Evolutionary conservation across 2,888 invertebrate species (phyloP).

Genomic region (Drosophila setosimentum): DNA sequence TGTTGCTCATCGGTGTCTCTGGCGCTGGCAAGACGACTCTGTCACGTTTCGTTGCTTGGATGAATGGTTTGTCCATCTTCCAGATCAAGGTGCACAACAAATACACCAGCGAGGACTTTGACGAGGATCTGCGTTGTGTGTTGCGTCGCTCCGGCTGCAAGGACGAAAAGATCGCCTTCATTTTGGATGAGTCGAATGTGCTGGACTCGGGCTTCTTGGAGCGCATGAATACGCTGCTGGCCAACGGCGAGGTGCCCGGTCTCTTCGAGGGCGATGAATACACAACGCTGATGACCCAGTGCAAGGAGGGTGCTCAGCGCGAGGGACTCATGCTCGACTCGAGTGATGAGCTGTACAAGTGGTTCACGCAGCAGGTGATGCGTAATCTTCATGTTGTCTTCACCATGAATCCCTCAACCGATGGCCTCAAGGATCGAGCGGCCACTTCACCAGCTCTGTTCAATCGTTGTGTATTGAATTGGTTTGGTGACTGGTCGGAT

Average conservation of each 20-base stretch:
- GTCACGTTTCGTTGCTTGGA: conserved; percentile 99
- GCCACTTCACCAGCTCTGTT: conserved; percentile 99
- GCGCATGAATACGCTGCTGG: conserved; percentile 99
- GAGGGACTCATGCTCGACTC: conserved; percentile 99
- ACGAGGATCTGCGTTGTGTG: conserved; percentile 97
- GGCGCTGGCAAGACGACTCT: conserved; percentile 99
- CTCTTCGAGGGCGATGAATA: conserved; percentile 99
- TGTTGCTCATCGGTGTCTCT: conserved; percentile 98
- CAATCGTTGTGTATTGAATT: conserved; percentile 99
- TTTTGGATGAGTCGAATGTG: conserved; percentile 99
- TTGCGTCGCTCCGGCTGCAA: conserved; percentile 94
- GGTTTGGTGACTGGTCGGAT: conserved; percentile 99
- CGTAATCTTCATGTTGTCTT: conserved; percentile 99
- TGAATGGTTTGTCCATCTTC: conserved; percentile 99
- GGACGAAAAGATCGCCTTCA: conserved; percentile 99
- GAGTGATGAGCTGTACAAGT: conserved; percentile 99
- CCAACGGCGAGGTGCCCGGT: conserved; percentile 98
- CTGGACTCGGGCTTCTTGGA: conserved; percentile 99
- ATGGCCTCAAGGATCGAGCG: conserved; percentile 98
- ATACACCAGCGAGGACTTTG: conserved; percentile 99
- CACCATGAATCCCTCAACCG: conserved; percentile 99
- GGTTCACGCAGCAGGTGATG: conserved; percentile 99
- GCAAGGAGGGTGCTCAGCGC: conserved; percentile 99
- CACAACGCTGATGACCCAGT: conserved; percentile 99
- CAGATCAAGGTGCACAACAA: conserved; percentile 99